Evolutionary conservation across 2,113 vertebrate species (phyloP).

Genomic region (Clarias batrachus): DNA sequence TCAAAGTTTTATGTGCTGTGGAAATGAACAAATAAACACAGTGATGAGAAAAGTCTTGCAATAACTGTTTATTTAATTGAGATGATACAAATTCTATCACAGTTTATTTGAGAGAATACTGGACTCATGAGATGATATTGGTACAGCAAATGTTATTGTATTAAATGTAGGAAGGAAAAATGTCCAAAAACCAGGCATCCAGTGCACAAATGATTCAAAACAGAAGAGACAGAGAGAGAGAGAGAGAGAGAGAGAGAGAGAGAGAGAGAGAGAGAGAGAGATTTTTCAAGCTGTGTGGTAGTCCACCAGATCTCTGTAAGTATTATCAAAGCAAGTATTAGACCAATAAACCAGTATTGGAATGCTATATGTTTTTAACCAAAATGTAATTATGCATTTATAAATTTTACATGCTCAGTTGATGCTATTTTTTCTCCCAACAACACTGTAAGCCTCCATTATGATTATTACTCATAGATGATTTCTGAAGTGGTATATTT

Average conservation of each 20-base stretch:
- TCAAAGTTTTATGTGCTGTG: constrained; percentile 62
- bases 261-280: neutral
- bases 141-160: constrained; percentile 62
- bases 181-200: constrained; percentile 12
- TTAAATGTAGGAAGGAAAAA: constrained; percentile 45
- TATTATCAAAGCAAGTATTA: neutral
- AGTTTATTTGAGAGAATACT: constrained; percentile 58
- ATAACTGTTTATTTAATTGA: constrained; percentile 73
- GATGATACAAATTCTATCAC: constrained; percentile 64
- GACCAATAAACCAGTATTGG: neutral
- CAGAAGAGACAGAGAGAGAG: neutral
- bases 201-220: constrained; percentile 2
- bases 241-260: neutral
- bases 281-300: neutral
- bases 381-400: neutral
- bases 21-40: constrained; percentile 67
- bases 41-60: constrained; percentile 68
- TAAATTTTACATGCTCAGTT: neutral
- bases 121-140: constrained; percentile 61
- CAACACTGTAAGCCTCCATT: neutral
- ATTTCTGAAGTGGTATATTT: neutral
- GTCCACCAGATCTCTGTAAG: neutral
- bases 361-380: neutral
- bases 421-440: neutral
- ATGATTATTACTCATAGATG: neutral